phyloP scores from a whole-genome alignment of 2,797 vertebrate species.

The Cynopterus sphinx region DNA sequence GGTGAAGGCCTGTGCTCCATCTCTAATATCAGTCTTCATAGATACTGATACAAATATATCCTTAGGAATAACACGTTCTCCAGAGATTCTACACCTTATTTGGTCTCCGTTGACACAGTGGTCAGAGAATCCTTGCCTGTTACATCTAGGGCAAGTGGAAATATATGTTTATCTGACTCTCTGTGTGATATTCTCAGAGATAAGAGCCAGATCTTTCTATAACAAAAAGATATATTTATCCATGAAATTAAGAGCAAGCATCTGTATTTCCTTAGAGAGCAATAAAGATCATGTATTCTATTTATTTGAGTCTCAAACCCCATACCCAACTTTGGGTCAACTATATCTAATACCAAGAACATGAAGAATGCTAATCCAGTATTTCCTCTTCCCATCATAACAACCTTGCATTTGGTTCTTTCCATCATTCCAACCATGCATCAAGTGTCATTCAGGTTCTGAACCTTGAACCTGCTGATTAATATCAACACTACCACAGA shows the following conservation, averaged over 20 bases:
- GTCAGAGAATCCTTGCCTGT: slow-evolving; percentile 96
- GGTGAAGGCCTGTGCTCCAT: slow-evolving; percentile 93
- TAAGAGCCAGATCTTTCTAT: slow-evolving; percentile 93
- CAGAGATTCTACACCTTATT: slow-evolving; percentile 94
- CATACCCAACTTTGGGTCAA: slow-evolving; percentile 97
- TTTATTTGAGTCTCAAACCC: slow-evolving; percentile 96
- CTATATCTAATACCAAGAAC: slow-evolving; percentile 95
- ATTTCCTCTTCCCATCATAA: too few species aligned
- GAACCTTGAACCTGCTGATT: slow-evolving; percentile 95
- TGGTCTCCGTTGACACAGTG: slow-evolving; percentile 96
- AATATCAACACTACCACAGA: slow-evolving; percentile 95
- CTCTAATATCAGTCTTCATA: slow-evolving; percentile 94
- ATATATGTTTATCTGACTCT: slow-evolving; percentile 88
- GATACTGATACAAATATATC: slow-evolving; percentile 95
- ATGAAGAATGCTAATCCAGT: slow-evolving; percentile 97
- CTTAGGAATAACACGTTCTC: slow-evolving; percentile 95
- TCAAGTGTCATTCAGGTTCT: slow-evolving; percentile 93
- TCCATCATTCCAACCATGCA: slow-evolving; percentile 96
- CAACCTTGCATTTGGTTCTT: too few species aligned
- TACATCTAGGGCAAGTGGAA: slow-evolving; percentile 96
- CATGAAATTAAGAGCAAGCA: slow-evolving; percentile 95
- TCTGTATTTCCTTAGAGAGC: slow-evolving; percentile 98
- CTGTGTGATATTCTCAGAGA: slow-evolving; percentile 97
- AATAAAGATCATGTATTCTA: slow-evolving; percentile 96
- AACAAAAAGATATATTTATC: slow-evolving; percentile 96